Conservation (phyloP, 2,888 invertebrate species). For the Amphimallon solstitiale region DNA sequence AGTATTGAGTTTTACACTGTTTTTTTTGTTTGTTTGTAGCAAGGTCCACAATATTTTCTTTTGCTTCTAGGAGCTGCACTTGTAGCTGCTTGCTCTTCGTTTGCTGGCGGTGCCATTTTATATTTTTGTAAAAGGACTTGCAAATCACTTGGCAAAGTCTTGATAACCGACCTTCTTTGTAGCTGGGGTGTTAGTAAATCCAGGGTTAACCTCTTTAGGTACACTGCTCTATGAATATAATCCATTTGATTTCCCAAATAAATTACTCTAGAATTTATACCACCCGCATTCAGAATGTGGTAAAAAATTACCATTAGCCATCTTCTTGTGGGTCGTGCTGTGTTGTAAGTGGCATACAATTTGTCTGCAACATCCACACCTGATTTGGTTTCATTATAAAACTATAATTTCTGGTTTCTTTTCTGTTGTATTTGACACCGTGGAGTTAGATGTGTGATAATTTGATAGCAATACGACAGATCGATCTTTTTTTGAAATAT, state of each 20-base stretch:
- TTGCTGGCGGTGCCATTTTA: conserved; percentile 10
- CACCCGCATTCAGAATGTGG: conserved; percentile 28
- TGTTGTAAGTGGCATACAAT: conserved; percentile 36
- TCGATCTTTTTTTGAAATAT: too few relatives aligned
- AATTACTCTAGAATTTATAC: conserved; percentile 30
- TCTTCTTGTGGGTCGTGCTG: conserved; percentile 32
- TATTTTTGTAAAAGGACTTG: conserved; percentile 23
- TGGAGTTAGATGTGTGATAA: too few relatives aligned
- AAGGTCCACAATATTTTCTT: conserved; percentile 20
- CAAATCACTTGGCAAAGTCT: conserved; percentile 14
- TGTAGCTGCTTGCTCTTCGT: background rate
- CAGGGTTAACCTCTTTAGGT: conserved; percentile 24
- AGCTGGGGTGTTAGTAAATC: conserved; percentile 19
- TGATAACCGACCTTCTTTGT: conserved; percentile 14
- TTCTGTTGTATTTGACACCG: too few relatives aligned
- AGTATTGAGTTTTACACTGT: conserved; percentile 11
- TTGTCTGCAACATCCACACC: conserved; percentile 39
- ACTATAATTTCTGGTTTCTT: too few relatives aligned
- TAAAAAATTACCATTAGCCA: conserved; percentile 42
- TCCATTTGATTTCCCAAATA: conserved; percentile 16
- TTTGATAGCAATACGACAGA: too few relatives aligned
- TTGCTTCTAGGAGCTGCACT: background rate
- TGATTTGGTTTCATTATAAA: too few relatives aligned
- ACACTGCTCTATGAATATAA: conserved; percentile 5
- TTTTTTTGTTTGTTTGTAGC: conserved; percentile 22